Evolutionary conservation across 2,113 vertebrate genomes (phyloP), one percentile per base, ranked within the genome.

Genomic region (Forbesichthys papilliferus): DNA sequence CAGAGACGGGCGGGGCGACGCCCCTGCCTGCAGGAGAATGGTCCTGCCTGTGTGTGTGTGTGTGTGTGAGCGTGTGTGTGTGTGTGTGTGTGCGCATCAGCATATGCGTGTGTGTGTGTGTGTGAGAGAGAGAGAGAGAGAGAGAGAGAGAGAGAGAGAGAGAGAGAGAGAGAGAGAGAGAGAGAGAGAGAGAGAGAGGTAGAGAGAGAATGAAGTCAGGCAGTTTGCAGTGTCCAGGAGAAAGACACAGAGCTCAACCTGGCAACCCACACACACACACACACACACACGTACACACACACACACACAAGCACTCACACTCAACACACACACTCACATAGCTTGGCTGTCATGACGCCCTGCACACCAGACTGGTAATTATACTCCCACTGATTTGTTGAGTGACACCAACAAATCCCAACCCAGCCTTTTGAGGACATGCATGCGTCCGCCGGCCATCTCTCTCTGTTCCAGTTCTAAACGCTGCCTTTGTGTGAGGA

Each of bases 361-460:
- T 93, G 89, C 90, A 94, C 94, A 94, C 93, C 93, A 90, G 92
- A 86, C 91, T 93, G 93, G 93, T 95, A 95, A 96, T 96, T 96
- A 97, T 96, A 96, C 93, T 93, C 92, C 93, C 93, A 93, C 94
- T 96, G 95, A 98, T 96, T 96, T 96, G 95, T 93, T 95, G 94
- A 96, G 94, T 96, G 96, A 96, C 96, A 95, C 91, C 93, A 94
- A 94, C 94, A 95, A 95, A 95, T 95, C 94, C 93, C 94, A 96
- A 91, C 92, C 91, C 87, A 84, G 93, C 91, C 94, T 95, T 96
- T 94, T 95, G 94, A 96, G 93, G 94, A 95, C 94, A 95, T 89
- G 94, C 93, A 95, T 91, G 91, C 92, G 90, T 95, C 94, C 92
- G 91, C 84, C 34, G 94, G 94, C 93, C 92, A 92, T 92, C 87